Conservation (phyloP, 2,113 vertebrate genomes). For the cattle (Bos taurus) region ARS-UCD2.0 NC_037345.1:6839001-6839500, state of each 20-base stretch:
- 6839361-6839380: neutral
- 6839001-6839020: neutral
- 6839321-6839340: neutral
- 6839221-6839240: neutral
- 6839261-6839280: neutral
- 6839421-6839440: neutral
- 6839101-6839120: neutral
- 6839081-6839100: neutral
- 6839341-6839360: neutral
- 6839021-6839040: neutral
- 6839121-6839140: neutral
- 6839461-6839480: rapidly evolving
- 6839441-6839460: neutral
- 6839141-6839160: neutral
- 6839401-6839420: neutral
- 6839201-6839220: neutral
- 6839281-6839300: neutral
- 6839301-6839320: neutral
- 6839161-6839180: neutral
- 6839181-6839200: neutral
- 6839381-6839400: neutral
- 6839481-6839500: neutral
- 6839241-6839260: neutral
- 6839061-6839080: neutral
- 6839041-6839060: neutral